phyloP scores from a whole-genome alignment of 2,797 vertebrate species.

The Coilia nasus region DNA sequence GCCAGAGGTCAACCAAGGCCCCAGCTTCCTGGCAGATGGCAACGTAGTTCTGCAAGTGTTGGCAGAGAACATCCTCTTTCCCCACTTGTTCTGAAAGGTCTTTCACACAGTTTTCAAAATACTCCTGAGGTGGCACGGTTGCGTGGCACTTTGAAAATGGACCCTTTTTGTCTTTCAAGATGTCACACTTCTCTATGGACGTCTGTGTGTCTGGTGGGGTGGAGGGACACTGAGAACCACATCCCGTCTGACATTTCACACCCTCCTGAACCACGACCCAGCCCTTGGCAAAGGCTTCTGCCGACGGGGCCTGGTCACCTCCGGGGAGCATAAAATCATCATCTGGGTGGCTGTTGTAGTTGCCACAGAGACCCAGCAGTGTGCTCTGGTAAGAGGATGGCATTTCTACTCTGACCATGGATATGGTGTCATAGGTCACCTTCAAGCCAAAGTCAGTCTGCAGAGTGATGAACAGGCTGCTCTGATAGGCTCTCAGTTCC shows the following conservation, averaged over 20 bases:
- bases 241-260: conserved; percentile 52
- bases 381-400: conserved; percentile 58
- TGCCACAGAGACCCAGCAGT: conserved; percentile 69
- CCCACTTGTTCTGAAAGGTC: conserved; percentile 53
- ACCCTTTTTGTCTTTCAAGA: conserved; percentile 56
- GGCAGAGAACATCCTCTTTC: conserved; percentile 52
- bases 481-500: conserved; percentile 61
- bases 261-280: conserved; percentile 60
- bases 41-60: conserved; percentile 65
- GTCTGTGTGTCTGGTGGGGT: not conserved
- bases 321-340: conserved; percentile 68
- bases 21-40: conserved; percentile 63
- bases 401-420: conserved; percentile 63
- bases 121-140: conserved; percentile 46
- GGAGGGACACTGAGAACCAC: conserved; percentile 39
- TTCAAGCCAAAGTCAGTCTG: conserved; percentile 61
- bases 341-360: conserved; percentile 64
- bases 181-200: conserved; percentile 52
- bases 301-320: not conserved
- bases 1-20: conserved; percentile 50
- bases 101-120: conserved; percentile 61
- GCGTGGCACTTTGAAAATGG: conserved; percentile 66
- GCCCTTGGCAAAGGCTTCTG: conserved; percentile 58
- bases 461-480: conserved; percentile 67
- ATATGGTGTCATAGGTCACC: conserved; percentile 67